Evolutionary conservation across 2,113 vertebrate species (phyloP), one percentile per base, ranked within the genome.

Genomic region (Formicarius rufipectus): DNA sequence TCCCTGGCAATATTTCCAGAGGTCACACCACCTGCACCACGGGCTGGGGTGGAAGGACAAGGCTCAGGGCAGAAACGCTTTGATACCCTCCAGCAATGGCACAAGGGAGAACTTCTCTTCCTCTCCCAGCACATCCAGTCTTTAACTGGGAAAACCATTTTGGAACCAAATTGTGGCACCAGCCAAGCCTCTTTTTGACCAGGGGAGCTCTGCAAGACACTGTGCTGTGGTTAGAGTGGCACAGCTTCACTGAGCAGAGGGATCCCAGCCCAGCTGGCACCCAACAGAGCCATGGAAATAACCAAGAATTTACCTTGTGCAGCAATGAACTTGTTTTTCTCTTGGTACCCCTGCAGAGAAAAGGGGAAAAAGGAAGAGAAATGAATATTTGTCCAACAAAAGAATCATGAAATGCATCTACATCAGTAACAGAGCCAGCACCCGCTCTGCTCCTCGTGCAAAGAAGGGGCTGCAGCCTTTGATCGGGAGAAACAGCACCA

Each of bases 301-400:
- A 28, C 5, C 1, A 9, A 39, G 6, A 22, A 8, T 58, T 97
- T 98, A 99, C 99, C 99, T 99, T 99, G 99, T 93, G 99, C 99
- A 84, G 99, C 99, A 96, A 99, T 99, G 94, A 99, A 99, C 96
- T 99, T 99, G 96, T 99, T 99, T 97, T 99, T 99, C 96, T 99
- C 99, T 97, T 99, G 99, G 98, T 99, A 99, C 74, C 99, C 99
- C 99, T 99, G 68, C 1, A 82, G 33, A 84, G 47, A 62, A 14
- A 72, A 84, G n/a, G 59, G 49, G 25, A n/a, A 64, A 52, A 58
- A 58, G 7, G 50, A 28, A 30, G 40, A 81, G 14, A 87, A 68
- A 33, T 16, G 1, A 71, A 0, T 7, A 42, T 44, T 77, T 55
- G 7, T 77, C 60, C 49, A 50, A 83, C 17, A 44, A 11, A 18